Percentiles rank a stretch among this genome's conserved stretches.
Evolutionary conservation across 2,113 vertebrate species (phyloP).

Genomic region (Erythrocercus mccallii): DNA sequence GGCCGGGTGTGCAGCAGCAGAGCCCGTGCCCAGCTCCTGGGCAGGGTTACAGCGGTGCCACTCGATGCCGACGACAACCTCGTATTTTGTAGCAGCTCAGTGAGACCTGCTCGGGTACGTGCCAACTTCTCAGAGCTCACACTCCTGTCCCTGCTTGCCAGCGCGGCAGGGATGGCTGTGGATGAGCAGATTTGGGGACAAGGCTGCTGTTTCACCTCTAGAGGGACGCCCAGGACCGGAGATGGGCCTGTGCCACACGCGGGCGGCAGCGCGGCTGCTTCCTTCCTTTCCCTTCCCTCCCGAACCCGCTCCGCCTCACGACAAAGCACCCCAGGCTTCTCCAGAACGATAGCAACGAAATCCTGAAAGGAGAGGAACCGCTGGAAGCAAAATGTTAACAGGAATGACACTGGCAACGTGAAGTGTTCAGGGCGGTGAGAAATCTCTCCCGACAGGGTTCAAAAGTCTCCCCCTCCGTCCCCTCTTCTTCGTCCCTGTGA

Average conservation of each 20-base stretch:
- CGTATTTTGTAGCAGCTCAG: background rate
- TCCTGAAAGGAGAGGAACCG: background rate
- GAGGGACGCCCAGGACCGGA: constrained; percentile 66
- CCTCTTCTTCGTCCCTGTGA: background rate
- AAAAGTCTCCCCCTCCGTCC: accelerated
- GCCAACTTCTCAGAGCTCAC: background rate
- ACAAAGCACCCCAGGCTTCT: background rate
- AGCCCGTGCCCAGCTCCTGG: background rate
- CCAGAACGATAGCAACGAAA: background rate
- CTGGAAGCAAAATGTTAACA: background rate
- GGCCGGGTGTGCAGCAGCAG: background rate
- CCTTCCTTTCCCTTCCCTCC: background rate
- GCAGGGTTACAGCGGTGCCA: background rate
- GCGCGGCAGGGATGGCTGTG: background rate
- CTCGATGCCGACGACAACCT: accelerated
- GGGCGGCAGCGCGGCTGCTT: background rate
- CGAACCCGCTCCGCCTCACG: background rate
- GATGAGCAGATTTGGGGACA: background rate
- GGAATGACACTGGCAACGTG: background rate
- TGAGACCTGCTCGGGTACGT: background rate
- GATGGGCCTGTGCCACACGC: background rate
- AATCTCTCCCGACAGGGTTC: background rate
- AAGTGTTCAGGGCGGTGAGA: background rate
- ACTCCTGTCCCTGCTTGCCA: background rate
- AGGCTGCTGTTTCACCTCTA: constrained; percentile 50